phyloP scores from a whole-genome alignment of 1,140 invertebrate genomes.

The Oppia nitens region DNA sequence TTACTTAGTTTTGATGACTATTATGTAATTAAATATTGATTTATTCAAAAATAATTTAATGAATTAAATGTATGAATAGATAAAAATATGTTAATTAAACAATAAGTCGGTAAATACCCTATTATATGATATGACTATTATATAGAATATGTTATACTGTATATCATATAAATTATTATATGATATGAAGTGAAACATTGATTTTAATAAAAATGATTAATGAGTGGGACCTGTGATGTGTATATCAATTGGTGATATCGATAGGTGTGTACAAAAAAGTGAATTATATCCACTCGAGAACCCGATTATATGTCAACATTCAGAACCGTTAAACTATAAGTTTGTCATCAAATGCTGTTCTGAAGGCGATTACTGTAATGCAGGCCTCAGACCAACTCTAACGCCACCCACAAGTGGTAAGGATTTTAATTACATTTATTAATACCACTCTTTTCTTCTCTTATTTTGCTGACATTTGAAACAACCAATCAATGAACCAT shows the following conservation, averaged over 20 bases:
- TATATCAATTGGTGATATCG: neutral
- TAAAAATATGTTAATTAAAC: too few relatives aligned
- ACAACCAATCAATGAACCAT: neutral
- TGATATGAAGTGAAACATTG: neutral
- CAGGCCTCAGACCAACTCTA: constrained; percentile 33
- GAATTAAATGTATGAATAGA: too few relatives aligned
- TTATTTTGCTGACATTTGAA: constrained; percentile 19
- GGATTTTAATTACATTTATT: constrained; percentile 12
- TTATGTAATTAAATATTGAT: too few relatives aligned
- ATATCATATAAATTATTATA: neutral
- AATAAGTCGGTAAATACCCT: too few relatives aligned
- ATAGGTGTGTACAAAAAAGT: constrained; percentile 47
- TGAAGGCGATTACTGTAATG: constrained; percentile 47
- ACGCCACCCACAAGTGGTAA: constrained; percentile 25
- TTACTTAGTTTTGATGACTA: too few relatives aligned
- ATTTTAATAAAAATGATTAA: neutral
- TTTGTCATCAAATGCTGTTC: constrained; percentile 43
- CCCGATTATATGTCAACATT: constrained; percentile 43
- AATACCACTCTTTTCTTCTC: constrained; percentile 13
- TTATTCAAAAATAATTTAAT: too few relatives aligned
- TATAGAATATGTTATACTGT: neutral
- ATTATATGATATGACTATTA: constrained; percentile 7
- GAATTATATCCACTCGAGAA: constrained; percentile 52
- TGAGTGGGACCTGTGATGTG: neutral
- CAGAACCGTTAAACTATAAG: constrained; percentile 31